Evolutionary conservation across 2,888 invertebrate genomes (phyloP).

Genomic region (Brachyopa scutellaris): DNA sequence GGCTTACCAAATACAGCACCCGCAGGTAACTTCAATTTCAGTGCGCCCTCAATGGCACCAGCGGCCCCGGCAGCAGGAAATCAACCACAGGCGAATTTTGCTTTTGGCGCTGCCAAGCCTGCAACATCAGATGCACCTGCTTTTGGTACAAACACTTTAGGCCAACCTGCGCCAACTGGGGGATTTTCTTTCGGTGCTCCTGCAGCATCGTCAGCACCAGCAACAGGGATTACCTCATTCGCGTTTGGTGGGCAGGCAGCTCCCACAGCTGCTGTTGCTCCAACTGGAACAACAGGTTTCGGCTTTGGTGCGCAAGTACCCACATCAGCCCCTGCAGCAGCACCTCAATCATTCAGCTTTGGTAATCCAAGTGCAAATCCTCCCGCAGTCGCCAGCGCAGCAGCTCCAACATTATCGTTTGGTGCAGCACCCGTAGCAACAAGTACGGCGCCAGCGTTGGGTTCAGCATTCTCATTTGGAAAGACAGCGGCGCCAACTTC

Average conservation of each 20-base stretch:
- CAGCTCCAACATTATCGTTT: constrained; percentile 72
- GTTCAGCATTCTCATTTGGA: constrained; percentile 74
- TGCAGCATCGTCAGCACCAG: constrained; percentile 58
- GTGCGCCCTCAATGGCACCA: constrained; percentile 55
- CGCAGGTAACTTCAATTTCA: constrained; percentile 74
- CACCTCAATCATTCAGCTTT: constrained; percentile 72
- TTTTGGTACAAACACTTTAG: constrained; percentile 57
- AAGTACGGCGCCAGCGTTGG: constrained; percentile 69
- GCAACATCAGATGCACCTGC: constrained; percentile 63
- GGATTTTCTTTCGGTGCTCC: constrained; percentile 74
- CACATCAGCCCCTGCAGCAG: constrained; percentile 47
- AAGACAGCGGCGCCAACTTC: constrained; percentile 77
- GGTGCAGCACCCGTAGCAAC: constrained; percentile 55
- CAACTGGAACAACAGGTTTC: constrained; percentile 71
- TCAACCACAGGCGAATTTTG: constrained; percentile 37
- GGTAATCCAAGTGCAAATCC: constrained; percentile 35
- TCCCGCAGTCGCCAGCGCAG: constrained; percentile 47
- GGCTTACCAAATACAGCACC: constrained; percentile 51
- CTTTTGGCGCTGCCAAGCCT: constrained; percentile 74
- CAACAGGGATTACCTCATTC: constrained; percentile 43
- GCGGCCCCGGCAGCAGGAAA: constrained; percentile 54
- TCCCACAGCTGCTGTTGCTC: constrained; percentile 67
- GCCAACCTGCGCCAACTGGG: constrained; percentile 47
- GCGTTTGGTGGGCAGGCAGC: constrained; percentile 74
- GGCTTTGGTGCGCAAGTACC: constrained; percentile 73